phyloP scores from a whole-genome alignment of 2,797 vertebrate genomes.

The Lutjanus argentimaculatus region DNA sequence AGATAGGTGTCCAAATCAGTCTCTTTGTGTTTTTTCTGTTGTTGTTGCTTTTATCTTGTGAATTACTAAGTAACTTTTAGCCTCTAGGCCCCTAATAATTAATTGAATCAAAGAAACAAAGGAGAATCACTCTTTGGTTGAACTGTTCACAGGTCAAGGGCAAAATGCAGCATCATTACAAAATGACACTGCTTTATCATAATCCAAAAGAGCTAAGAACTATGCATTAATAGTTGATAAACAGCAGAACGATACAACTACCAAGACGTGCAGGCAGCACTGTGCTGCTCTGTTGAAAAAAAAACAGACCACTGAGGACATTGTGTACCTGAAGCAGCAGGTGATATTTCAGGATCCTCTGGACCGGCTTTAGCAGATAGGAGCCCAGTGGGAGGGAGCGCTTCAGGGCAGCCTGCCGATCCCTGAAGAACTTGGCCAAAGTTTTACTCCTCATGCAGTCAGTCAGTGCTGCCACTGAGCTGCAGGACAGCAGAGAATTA shows the following conservation, averaged over 20 bases:
- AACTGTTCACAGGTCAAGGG: not conserved
- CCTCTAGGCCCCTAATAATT: not conserved
- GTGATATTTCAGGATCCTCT: constrained; percentile 98
- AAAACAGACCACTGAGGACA: not conserved
- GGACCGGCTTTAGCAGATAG: constrained; percentile 96
- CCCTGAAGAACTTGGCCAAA: constrained; percentile 94
- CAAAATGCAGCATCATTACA: no score
- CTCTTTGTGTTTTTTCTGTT: not conserved
- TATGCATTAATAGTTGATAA: not conserved
- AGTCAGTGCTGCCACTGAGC: constrained; percentile 93
- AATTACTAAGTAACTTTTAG: not conserved
- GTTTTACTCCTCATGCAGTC: constrained; percentile 96
- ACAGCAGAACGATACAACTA: not conserved
- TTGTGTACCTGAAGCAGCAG: constrained; percentile 93
- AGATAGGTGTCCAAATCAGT: not conserved
- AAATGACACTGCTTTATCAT: not conserved
- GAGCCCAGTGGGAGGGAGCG: constrained; percentile 94
- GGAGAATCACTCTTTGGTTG: not conserved
- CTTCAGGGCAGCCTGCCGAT: constrained; percentile 92
- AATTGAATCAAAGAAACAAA: not conserved
- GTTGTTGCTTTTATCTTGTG: not conserved
- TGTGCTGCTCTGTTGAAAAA: not conserved
- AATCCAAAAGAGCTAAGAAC: not conserved
- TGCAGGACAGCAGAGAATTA: constrained; percentile 64
- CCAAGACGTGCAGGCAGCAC: not conserved